Evolutionary conservation across 2,888 invertebrate species (phyloP), one percentile per base, ranked within the genome.

Genomic region (Labia minor): DNA sequence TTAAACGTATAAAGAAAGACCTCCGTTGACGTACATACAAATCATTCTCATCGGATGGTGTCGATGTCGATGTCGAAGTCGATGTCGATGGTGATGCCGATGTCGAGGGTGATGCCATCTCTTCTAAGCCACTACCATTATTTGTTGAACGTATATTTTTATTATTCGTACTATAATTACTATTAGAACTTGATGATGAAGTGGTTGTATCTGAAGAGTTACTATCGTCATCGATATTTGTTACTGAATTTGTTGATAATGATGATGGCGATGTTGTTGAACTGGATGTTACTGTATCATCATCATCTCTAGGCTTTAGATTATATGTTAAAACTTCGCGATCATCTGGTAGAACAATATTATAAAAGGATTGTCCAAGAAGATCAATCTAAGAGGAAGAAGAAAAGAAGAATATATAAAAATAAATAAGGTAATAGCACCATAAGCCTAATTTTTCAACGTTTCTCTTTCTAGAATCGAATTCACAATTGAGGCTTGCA

Each of bases 291-390:
- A 63, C 62, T 1, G 65, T 66, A 19, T 67, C 65, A 21, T 72
- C 72, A n/a, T 81, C 68, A 62, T 80, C 79, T 0, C n/a, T n/a
- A 8, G 78, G 77, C 20, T 73, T 77, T 33, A 92, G 78, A 72
- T 87, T 86, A 65, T 84, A 82, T 65, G 82, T 82, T 66, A 95
- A 79, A 72, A 85, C 84, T 63, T 86, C 86, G 72, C 89, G 89
- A 77, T 96, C 88, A 74, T 87, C 84, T n/a, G 85, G 81, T 77
- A 90, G 89, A 61, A 91, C 84, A 77, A 92, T 89, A 74, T 88
- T 86, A 80, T 87, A 88, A 77, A 95, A 77, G 72, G 86, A 90
- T 78, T 88, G 87, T 16, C 89, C 90, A 76, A 93, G 83, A 72
- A 94, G 81, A 76, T 95, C 93, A 73, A 89, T 85, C 87, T 93